Evolutionary conservation across 1,140 invertebrate species (phyloP).

Genomic region (Acromyrmex heyeri): DNA sequence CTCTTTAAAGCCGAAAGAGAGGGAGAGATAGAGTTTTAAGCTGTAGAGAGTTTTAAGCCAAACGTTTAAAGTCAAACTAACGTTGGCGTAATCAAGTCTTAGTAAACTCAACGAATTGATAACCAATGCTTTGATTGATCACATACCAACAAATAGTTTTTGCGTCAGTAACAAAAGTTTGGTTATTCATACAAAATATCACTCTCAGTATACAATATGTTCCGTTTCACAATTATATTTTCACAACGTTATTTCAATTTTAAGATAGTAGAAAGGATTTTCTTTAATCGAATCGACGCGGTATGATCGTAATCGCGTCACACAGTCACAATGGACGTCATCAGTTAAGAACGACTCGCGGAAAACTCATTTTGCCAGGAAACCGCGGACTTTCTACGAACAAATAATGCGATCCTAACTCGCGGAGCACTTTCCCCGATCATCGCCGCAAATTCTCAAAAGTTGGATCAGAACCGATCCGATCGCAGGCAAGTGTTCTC

Average conservation of each 20-base stretch:
- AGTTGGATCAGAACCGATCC: constrained; percentile 53
- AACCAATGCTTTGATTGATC: too few species aligned
- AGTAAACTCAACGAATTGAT: too few species aligned
- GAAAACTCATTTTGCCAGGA: constrained; percentile 45
- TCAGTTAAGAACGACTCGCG: constrained; percentile 37
- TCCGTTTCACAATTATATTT: neutral
- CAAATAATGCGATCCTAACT: constrained; percentile 62
- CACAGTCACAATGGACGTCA: constrained; percentile 35
- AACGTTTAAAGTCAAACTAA: too few species aligned
- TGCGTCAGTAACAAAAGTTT: too few species aligned
- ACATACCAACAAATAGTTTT: too few species aligned
- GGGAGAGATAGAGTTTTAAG: too few species aligned
- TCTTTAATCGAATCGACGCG: constrained; percentile 37
- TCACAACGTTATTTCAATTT: constrained; percentile 1
- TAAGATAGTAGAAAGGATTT: neutral
- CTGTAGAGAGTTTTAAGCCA: too few species aligned
- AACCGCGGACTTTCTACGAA: constrained; percentile 36
- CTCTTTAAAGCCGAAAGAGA: too few species aligned
- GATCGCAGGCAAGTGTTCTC: constrained; percentile 43
- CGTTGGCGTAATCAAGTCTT: too few species aligned
- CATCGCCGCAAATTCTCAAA: constrained; percentile 58
- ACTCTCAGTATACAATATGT: neutral
- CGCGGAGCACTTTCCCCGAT: constrained; percentile 40
- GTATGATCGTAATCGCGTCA: constrained; percentile 9
- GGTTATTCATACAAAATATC: too few species aligned